Evolutionary conservation across 2,113 vertebrate species (phyloP), one percentile per base, ranked within the genome.

Genomic region (Cervus canadensis): DNA sequence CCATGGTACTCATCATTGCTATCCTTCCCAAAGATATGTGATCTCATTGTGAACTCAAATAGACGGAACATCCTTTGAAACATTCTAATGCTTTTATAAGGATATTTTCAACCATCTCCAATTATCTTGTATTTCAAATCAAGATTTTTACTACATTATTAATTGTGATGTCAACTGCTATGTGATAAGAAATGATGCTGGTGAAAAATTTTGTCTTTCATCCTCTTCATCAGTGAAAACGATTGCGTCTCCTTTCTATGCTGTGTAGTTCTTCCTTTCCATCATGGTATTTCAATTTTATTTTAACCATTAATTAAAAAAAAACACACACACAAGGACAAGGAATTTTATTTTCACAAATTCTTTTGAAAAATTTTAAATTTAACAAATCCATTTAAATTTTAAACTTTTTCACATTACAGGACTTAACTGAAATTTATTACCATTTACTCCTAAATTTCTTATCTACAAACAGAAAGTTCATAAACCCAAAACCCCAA

Each of bases 171-270:
- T 45, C 40, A 82, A 67, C 5, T 78, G 28, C 19, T 67, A 36
- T 76, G 40, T 95, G 23, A 83, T 28, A 86, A 26, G 10, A 67
- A 92, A 87, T 71, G 81, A 56, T 2, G 40, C 6, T 40, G 67
- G 15, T 71, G 26, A 94, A 95, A 83, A 89, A 94, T 48, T 89
- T 87, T 67, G 40, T 48, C 33, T 95, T 97, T 86, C 19, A 48
- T 79, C 4, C 19, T 84, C 5, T 84, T 17, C 33, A 86, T 67
- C 21, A 67, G 12, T 78, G 26, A 91, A 59, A 54, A 52, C 0
- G 10, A 6, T 86, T 85, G 79, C 17, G 93, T 59, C 6, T 92
- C 40, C 56, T 43, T 78, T 67, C 23, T 79, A 40, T 89, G 15
- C 2, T 64, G 2, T 59, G 5, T 52, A 88, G 43, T 6, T 95